Conservation (phyloP, 2,888 invertebrate genomes). For the Hoplodrina blanda region DNA sequence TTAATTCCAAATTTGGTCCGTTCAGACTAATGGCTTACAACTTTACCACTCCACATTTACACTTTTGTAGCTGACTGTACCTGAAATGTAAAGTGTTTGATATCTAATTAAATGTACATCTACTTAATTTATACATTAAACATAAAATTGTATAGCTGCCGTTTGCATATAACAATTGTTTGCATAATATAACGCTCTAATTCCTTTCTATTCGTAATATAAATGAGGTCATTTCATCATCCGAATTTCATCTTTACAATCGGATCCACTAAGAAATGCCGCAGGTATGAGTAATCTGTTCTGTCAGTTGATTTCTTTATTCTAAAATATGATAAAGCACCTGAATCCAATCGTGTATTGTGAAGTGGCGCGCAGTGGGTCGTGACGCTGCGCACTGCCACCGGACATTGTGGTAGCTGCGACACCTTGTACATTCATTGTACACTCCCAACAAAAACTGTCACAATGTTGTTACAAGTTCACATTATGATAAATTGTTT, state of each 20-base stretch:
- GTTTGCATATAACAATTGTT: conserved; percentile 43
- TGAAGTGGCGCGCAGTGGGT: conserved; percentile 75
- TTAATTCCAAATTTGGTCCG: conserved; percentile 58
- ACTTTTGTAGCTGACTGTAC: conserved; percentile 29
- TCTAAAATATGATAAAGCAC: conserved; percentile 67
- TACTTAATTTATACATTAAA: conserved; percentile 22
- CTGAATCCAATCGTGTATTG: conserved; percentile 72
- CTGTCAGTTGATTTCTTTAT: conserved; percentile 59
- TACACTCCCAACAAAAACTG: conserved; percentile 65
- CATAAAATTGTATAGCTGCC: conserved; percentile 19
- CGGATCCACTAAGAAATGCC: conserved; percentile 32
- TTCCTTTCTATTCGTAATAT: conserved; percentile 43
- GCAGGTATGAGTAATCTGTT: conserved; percentile 53
- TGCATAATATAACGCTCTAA: conserved; percentile 49
- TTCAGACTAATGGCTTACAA: conserved; percentile 51
- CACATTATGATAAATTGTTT: conserved; percentile 61
- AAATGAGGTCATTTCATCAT: conserved; percentile 45
- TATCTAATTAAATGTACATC: conserved; percentile 29
- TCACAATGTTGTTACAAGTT: conserved; percentile 62
- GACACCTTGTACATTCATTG: conserved; percentile 72
- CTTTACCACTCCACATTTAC: conserved; percentile 13
- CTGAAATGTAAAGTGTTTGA: conserved; percentile 18
- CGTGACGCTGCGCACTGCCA: conserved; percentile 74
- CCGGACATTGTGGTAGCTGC: conserved; percentile 82
- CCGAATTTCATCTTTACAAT: conserved; percentile 35